Evolutionary conservation across 1,140 invertebrate genomes (phyloP), one percentile per base, ranked within the genome.

Genomic region (Pseudoatta argentina): DNA sequence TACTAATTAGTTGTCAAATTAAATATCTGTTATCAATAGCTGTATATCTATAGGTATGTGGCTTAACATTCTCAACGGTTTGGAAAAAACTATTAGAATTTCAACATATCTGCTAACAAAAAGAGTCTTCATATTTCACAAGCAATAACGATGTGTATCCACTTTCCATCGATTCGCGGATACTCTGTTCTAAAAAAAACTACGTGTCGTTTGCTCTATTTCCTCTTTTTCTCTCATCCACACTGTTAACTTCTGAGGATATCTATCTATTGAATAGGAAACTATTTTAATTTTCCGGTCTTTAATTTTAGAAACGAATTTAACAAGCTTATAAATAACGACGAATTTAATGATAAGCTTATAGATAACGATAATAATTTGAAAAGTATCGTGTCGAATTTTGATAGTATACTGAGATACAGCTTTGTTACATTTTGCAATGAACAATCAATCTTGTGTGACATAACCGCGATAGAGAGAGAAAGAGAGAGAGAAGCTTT

Each of bases 361-460:
- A 57, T n/a, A 34, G 0, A 34, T 34, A 39, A 39, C 16, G n/a
- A 76, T 12, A 21, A 81, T 55, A 71, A 75, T 59, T 55, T 21
- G 39, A 44, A 75, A 73, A 77, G 27, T 8, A 53, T 55, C 21
- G 16, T 39, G 1, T 34, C n/a, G n/a, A 67, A 67, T 79, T 79
- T n/a, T 53, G n/a, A 21, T 30, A 0, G 12, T 27, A 2, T 63
- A 78, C 21, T 7, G 14, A 55, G 24, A 82, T 82, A 24, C 6
- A 18, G 24, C 53, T 82, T 48, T 82, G 53, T 82, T 72, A 59
- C 39, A 82, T 79, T 85, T 67, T 66, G 21, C 59, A 66, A 48
- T 64, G 51, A 67, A 79, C 79, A 85, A 85, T 85, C 66, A 81
- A 59, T 72, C 21, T 3, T 6, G 3, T 18, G 8, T 48, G 48